Percentiles rank a stretch among this genome's conserved stretches.
Conservation (phyloP, 2,113 vertebrate genomes). For the Siniperca chuatsi region DNA sequence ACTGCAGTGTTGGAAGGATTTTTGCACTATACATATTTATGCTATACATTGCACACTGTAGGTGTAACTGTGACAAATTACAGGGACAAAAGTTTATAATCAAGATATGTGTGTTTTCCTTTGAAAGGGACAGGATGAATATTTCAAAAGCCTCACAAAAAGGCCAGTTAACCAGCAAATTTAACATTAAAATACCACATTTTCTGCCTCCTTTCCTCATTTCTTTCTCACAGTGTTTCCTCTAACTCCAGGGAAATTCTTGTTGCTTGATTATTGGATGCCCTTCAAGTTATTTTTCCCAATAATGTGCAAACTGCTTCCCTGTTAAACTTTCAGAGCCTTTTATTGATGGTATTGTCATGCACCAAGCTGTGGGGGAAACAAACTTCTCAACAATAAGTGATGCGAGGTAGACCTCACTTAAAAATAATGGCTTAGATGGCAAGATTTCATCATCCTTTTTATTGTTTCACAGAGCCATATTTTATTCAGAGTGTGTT, state of each 20-base stretch:
- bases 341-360: constrained; percentile 40
- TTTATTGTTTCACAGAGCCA: constrained; percentile 43
- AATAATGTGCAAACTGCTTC: constrained; percentile 40
- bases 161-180: constrained; percentile 25
- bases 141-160: constrained; percentile 25
- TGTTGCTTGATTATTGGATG: constrained; percentile 27
- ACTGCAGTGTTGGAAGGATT: constrained; percentile 58
- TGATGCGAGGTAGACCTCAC: constrained; percentile 12
- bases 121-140: constrained; percentile 27
- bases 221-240: constrained; percentile 20
- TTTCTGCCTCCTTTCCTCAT: constrained; percentile 7
- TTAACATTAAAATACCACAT: constrained; percentile 6
- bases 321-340: constrained; percentile 16
- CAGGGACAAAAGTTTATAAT: background rate
- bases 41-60: constrained; percentile 38
- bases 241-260: constrained; percentile 1
- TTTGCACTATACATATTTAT: constrained; percentile 61
- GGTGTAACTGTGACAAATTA: constrained; percentile 69
- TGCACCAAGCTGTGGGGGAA: constrained; percentile 14
- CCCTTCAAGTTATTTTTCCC: constrained; percentile 23
- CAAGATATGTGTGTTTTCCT: constrained; percentile 4
- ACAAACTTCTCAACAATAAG: constrained; percentile 31
- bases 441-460: constrained; percentile 36
- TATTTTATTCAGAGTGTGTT: constrained; percentile 25
- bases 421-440: constrained; percentile 25